Evolutionary conservation across 2,797 vertebrate genomes (phyloP).

Genomic region (Xiphorhynchus erythropygius): DNA sequence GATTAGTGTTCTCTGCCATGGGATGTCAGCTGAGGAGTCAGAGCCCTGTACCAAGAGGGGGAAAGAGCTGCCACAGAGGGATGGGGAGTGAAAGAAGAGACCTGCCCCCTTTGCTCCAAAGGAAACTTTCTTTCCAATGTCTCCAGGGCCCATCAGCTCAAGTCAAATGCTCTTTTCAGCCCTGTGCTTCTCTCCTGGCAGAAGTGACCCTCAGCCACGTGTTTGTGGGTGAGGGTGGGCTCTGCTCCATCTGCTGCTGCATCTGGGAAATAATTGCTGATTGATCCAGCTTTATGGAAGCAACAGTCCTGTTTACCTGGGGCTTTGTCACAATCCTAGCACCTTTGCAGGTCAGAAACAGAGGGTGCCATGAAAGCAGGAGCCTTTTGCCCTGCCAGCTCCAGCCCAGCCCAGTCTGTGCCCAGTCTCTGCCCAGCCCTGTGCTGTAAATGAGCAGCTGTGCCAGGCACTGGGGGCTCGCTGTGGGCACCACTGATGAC

Average conservation of each 20-base stretch:
- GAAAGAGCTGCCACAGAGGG: background rate
- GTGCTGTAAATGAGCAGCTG: background rate
- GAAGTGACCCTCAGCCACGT: background rate
- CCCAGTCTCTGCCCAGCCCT: background rate
- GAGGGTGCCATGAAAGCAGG: background rate
- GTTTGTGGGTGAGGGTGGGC: background rate
- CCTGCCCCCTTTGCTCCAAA: background rate
- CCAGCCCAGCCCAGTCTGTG: background rate
- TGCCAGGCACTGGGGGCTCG: background rate
- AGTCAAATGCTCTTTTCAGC: background rate
- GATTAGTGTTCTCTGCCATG: background rate
- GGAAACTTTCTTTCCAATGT: background rate
- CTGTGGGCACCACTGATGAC: background rate
- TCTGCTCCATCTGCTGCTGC: background rate
- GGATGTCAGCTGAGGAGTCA: constrained; percentile 6
- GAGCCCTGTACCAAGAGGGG: background rate
- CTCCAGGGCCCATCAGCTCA: background rate
- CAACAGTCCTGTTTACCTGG: fast-evolving
- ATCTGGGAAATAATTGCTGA: background rate
- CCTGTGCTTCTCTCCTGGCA: background rate
- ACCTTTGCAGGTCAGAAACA: background rate
- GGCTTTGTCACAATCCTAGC: background rate
- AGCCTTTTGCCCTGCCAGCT: background rate
- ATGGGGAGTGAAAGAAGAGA: background rate
- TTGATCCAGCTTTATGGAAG: background rate